Evolutionary conservation across 2,888 invertebrate genomes (phyloP).

Genomic region (Mimumesa dahlbomi): DNA sequence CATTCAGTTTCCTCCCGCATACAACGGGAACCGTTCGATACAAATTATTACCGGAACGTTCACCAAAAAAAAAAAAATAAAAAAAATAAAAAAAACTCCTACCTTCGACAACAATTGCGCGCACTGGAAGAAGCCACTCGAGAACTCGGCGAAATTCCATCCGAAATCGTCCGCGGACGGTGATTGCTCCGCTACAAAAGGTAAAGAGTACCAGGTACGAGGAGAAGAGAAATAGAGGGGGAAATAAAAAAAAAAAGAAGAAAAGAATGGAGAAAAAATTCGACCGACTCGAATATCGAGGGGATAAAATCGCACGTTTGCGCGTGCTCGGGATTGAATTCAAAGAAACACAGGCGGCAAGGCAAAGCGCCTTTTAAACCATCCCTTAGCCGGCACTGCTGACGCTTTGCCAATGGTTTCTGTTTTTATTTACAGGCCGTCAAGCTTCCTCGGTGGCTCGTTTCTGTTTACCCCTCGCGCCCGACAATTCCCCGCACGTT

Average conservation of each 20-base stretch:
- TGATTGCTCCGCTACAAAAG: conserved; percentile 13
- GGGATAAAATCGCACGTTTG: not conserved
- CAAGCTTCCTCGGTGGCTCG: conserved; percentile 11
- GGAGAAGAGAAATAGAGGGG: too few relatives aligned
- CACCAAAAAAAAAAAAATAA: too few relatives aligned
- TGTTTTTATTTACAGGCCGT: conserved; percentile 19
- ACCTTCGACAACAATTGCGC: conserved; percentile 3
- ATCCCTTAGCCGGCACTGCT: conserved; percentile 7
- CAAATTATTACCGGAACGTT: conserved; percentile 27
- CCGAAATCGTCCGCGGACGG: conserved; percentile 17
- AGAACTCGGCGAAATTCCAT: conserved; percentile 39
- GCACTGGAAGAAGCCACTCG: conserved; percentile 8
- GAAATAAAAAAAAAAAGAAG: conserved; percentile 1
- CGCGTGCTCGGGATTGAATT: conserved; percentile 9
- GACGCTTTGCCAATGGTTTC: conserved; percentile 2
- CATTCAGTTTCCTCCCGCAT: not conserved
- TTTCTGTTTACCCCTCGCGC: conserved; percentile 23
- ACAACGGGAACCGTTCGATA: conserved; percentile 2
- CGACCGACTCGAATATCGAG: conserved; percentile 22
- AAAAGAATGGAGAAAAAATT: conserved; percentile 21
- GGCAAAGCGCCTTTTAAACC: conserved; percentile 25
- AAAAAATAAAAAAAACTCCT: too few relatives aligned
- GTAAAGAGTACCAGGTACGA: too few relatives aligned
- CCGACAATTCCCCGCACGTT: conserved; percentile 18
- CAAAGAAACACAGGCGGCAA: conserved; percentile 28